Evolutionary conservation across 2,797 vertebrate genomes (phyloP), one percentile per base, ranked within the genome.

Genomic region (Trematomus bernacchii): DNA sequence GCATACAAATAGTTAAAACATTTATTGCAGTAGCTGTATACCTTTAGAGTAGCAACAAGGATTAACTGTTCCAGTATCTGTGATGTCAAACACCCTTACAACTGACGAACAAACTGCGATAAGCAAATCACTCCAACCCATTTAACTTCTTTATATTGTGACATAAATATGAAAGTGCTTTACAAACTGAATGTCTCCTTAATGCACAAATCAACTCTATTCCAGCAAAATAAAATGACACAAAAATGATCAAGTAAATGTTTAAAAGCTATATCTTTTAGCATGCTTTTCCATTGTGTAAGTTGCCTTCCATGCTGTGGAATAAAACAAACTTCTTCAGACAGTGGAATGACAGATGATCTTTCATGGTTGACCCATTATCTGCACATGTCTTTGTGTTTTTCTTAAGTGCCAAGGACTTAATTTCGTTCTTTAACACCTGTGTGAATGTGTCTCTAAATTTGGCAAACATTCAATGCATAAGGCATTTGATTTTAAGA

Each of bases 1-100:
- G 83, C 90, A 78, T 90, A 92, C 89, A 93, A 89, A 82, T 97
- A 97, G 96, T 98, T 95, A 97, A 97, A 99, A 98, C 96, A 98
- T 99, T 99, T 99, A 99, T 99, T 99, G 97, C 97, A 98, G 96
- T 97, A 99, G 97, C 97, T 95, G 95, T 95, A 96, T 98, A 98
- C 96, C 95, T 98, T 97, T 97, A 98, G 97, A 98, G 96, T 96
- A 96, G 96, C 97, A 97, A 98, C 97, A 98, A 97, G 96, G 96
- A 97, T 93, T 98, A 98, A 98, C 95, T 98, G 96, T 96, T 98
- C 97, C 97, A 96, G 97, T 98, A 98, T 96, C 95, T 97, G 97
- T 96, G 97, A 96, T 97, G 96, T 96, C 96, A 97, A 97, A 99
- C 96, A 98, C 95, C 96, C 96, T 96, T 96, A 99, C 97, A 96